phyloP scores from a whole-genome alignment of 2,113 vertebrate species.

The Cryptoleucopteryx plumbea region DNA sequence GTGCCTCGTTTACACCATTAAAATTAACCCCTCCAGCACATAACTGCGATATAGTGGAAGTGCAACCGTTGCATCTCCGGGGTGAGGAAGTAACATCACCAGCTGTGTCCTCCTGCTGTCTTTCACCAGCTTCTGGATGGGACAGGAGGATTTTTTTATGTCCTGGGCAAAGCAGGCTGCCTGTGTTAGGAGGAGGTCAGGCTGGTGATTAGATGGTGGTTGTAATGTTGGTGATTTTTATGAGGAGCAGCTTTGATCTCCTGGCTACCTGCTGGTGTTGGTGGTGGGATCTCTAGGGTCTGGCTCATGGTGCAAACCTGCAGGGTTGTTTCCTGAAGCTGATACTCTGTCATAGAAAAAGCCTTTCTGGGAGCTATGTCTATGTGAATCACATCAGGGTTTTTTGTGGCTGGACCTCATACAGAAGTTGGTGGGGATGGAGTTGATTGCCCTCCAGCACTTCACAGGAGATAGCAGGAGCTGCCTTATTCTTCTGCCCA shows the following conservation, averaged over 20 bases:
- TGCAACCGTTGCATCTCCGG: accelerated
- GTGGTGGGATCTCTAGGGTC: not conserved
- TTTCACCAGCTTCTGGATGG: not conserved
- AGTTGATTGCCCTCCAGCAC: not conserved
- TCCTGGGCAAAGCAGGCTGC: not conserved
- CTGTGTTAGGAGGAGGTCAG: not conserved
- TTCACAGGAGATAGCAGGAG: not conserved
- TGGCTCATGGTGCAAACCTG: not conserved
- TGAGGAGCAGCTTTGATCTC: not conserved
- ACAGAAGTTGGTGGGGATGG: not conserved
- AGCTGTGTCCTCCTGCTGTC: too few species aligned
- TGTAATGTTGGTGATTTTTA: not conserved
- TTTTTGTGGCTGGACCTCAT: not conserved
- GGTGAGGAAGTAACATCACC: not conserved
- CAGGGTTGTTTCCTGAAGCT: not conserved
- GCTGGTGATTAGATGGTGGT: not conserved
- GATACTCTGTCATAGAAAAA: not conserved
- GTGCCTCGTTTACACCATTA: not conserved
- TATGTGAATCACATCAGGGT: accelerated
- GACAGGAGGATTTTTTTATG: not conserved
- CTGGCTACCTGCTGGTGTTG: not conserved
- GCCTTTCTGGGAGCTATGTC: not conserved
- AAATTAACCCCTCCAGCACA: accelerated
- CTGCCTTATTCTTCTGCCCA: not conserved
- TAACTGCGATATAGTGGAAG: too few species aligned